Percentiles rank a stretch among this genome's conserved stretches.
Conservation (phyloP, 2,888 invertebrate genomes). For the Malthinus flaveolus region DNA sequence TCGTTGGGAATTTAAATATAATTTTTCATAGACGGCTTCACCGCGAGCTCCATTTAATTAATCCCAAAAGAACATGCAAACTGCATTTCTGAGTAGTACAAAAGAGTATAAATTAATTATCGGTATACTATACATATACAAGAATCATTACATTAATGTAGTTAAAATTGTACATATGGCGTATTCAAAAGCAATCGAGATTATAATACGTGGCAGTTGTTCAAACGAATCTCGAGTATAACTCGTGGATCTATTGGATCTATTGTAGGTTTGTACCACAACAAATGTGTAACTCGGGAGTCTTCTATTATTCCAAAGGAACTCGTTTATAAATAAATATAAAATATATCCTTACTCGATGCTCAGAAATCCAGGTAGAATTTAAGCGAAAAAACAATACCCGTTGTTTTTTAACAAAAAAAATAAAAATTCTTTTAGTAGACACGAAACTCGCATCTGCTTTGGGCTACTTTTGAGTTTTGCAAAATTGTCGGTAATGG, state of each 20-base stretch:
- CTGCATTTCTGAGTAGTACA: too few relatives aligned
- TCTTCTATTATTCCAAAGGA: slow-evolving; percentile 32
- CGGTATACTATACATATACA: slow-evolving; percentile 29
- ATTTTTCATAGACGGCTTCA: too few relatives aligned
- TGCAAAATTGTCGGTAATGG: too few relatives aligned
- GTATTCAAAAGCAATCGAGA: slow-evolving; percentile 25
- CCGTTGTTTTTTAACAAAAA: slow-evolving; percentile 8
- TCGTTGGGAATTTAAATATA: too few relatives aligned
- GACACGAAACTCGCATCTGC: slow-evolving; percentile 16
- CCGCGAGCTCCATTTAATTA: too few relatives aligned
- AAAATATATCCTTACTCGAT: slow-evolving; percentile 10
- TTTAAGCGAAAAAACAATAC: slow-evolving; percentile 7
- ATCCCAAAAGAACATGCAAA: too few relatives aligned
- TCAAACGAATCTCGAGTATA: slow-evolving; percentile 10
- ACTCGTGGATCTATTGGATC: slow-evolving; percentile 5
- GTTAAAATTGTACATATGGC: slow-evolving; percentile 31
- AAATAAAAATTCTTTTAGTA: slow-evolving; percentile 1
- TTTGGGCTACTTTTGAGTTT: background rate
- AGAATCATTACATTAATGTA: slow-evolving; percentile 32
- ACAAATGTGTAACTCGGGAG: slow-evolving; percentile 38
- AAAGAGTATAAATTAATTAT: slow-evolving; percentile 11
- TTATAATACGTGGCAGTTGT: slow-evolving; percentile 25
- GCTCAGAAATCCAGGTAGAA: slow-evolving; percentile 20
- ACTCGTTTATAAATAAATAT: slow-evolving; percentile 25
- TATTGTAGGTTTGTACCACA: slow-evolving; percentile 22